Evolutionary conservation across 2,113 vertebrate species (phyloP), one percentile per base, ranked within the genome.

Genomic region (Amphilophus citrinellus): DNA sequence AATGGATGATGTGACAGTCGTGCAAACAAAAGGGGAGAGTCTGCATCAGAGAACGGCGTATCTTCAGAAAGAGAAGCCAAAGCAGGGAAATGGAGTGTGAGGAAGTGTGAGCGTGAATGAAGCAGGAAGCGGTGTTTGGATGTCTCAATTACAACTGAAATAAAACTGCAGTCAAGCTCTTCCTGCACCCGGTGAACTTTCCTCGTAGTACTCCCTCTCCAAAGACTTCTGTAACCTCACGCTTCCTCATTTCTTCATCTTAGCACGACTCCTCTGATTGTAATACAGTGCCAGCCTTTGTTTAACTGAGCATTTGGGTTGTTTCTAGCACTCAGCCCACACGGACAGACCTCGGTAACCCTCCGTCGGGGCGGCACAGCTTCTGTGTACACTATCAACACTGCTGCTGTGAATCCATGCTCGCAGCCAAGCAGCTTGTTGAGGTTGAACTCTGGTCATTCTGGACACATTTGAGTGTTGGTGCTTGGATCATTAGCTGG

Each of bases 321-420:
- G 17, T 85, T 83, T 86, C 30, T 76, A 80, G 60, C 84, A 32
- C 6, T 62, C 68, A 47, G 61, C 79, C 88, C 84, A 90, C 86
- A 76, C 13, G 42, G 60, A 76, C 86, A 57, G 80, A 78, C 82
- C 76, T 59, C 13, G 24, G 53, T 77, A 84, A 79, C 85, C 80
- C 37, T 83, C 78, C 8, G 61, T 57, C 24, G 3, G 39, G 60
- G 47, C 79, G 60, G 79, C 53, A 27, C 44, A 47, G 65, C 78
- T 71, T 37, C 84, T 83, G 81, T 30, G 18, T 57, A 58, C 76
- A 56, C 59, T n/a, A 53, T 75, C 58, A 56, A 17, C 66, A 5
- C 65, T 2, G 15, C 61, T 77, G 77, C 37, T 18, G 76, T 32
- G 66, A 84, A 79, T 87, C 83, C 60, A 76, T 10, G 15, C 59